These are phyloP conservation scores for Autographa pulchrina DNA, from an alignment of 2,888 invertebrate species.

Conservation along the genomic window DNA sequence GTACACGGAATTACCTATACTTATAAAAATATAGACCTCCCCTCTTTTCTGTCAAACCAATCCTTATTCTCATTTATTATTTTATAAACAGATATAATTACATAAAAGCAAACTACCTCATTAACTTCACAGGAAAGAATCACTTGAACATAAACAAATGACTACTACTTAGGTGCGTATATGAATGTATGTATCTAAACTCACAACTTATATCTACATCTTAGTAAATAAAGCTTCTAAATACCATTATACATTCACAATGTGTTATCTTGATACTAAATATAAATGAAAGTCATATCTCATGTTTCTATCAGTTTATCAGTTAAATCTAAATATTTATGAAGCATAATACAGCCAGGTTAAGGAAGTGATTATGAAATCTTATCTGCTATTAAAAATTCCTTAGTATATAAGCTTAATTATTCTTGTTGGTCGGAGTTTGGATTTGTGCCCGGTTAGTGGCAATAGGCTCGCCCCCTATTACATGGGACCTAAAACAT, in stretches of 20 bases:
- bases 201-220: not conserved
- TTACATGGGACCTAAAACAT: too few relatives aligned
- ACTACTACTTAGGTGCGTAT: too few relatives aligned
- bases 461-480: too few relatives aligned
- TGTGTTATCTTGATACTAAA: not conserved
- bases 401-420: conserved; percentile 9
- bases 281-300: not conserved
- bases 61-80: not conserved
- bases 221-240: not conserved
- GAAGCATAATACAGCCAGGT: conserved; percentile 18
- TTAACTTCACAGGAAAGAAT: not conserved
- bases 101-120: not conserved
- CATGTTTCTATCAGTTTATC: not conserved
- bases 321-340: conserved; percentile 28
- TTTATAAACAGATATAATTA: not conserved
- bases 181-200: too few relatives aligned
- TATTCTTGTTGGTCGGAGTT: too few relatives aligned
- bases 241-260: not conserved
- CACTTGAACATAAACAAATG: too few relatives aligned
- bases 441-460: too few relatives aligned
- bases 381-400: conserved; percentile 21
- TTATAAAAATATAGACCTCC: not conserved
- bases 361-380: conserved; percentile 10
- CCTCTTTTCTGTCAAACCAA: not conserved
- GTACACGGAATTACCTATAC: too few relatives aligned